phyloP scores from a whole-genome alignment of 2,113 vertebrate species.

The Lophochroa leadbeateri region DNA sequence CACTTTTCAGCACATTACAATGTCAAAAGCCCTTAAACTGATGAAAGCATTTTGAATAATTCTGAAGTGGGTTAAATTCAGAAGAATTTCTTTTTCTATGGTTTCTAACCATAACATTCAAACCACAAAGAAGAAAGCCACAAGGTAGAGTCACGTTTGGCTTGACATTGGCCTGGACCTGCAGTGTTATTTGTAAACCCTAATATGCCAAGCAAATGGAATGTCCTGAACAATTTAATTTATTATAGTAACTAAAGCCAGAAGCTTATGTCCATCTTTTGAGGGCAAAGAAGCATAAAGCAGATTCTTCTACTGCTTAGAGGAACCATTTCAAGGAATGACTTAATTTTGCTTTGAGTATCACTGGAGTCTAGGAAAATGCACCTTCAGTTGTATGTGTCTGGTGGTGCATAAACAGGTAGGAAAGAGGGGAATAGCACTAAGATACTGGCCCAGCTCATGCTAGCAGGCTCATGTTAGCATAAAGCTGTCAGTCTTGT shows the following conservation, averaged over 20 bases:
- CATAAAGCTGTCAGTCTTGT: background rate
- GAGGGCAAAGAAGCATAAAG: background rate
- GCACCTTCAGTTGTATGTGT: background rate
- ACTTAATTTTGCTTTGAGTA: background rate
- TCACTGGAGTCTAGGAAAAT: background rate
- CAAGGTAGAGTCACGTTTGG: background rate
- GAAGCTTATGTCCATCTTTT: background rate
- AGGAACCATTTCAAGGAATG: background rate
- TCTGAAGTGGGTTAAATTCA: background rate
- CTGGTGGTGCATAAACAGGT: background rate
- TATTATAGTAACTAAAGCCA: background rate
- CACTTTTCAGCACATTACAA: background rate
- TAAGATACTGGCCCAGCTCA: background rate
- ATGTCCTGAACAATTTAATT: background rate
- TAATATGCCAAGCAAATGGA: background rate
- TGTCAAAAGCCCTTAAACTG: background rate
- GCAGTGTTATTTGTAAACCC: background rate
- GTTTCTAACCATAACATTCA: background rate
- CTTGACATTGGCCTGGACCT: background rate
- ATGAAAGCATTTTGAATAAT: background rate
- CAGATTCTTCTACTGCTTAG: background rate
- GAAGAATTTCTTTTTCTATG: background rate
- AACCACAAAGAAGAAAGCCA: slow-evolving; percentile 12
- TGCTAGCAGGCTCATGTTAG: background rate
- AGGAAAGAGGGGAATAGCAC: background rate